These are phyloP conservation scores for Neomonachus schauinslandi DNA, from an alignment of 2,113 vertebrate species.

Conservation along the genomic window DNA sequence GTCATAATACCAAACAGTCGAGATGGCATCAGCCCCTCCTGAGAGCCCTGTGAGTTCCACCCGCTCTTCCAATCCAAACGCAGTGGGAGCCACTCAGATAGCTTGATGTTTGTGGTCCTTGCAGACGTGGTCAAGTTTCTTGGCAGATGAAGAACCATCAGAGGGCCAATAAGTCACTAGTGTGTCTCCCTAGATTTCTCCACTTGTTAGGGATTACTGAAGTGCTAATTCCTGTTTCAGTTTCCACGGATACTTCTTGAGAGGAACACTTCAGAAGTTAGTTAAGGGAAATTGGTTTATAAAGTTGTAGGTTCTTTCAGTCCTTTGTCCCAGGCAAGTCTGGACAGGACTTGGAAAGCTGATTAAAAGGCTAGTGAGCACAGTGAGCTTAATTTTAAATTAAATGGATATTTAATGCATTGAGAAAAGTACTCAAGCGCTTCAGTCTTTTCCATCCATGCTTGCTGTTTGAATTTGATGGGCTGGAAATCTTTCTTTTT, in stretches of 20 bases:
- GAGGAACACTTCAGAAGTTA: conserved; percentile 9
- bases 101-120: background rate
- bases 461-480: conserved; percentile 43
- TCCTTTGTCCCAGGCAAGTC: conserved; percentile 34
- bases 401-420: conserved; percentile 25
- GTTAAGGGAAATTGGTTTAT: background rate
- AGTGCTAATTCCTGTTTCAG: background rate
- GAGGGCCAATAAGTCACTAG: background rate
- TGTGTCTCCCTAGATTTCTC: background rate
- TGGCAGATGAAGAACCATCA: background rate
- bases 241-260: background rate
- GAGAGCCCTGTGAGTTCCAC: background rate
- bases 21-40: background rate
- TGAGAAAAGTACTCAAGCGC: background rate
- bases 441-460: background rate
- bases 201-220: background rate
- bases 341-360: conserved; percentile 27
- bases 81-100: background rate
- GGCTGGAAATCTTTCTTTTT: conserved; percentile 8
- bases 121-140: background rate
- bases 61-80: background rate
- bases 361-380: conserved; percentile 50
- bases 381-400: conserved; percentile 49
- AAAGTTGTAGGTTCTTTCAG: background rate
- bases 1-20: background rate